Percentiles rank a stretch among this genome's conserved stretches.
Evolutionary conservation across 2,113 vertebrate genomes (phyloP).

Genomic region (Myotis yumanensis): DNA sequence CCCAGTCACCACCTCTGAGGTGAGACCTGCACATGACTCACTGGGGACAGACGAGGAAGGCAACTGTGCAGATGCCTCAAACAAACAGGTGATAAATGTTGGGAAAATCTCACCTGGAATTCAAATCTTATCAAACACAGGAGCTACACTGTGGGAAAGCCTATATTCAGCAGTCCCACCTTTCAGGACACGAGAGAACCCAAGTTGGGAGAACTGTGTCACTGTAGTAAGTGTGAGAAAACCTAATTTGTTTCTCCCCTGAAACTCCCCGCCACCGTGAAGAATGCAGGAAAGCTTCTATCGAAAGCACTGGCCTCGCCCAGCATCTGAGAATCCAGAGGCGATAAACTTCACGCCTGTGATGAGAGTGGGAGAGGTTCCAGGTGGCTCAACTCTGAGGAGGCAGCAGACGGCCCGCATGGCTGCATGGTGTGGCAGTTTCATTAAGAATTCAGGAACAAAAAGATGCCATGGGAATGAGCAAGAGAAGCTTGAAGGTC

Average conservation of each 20-base stretch:
- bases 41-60: not conserved
- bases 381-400: not conserved
- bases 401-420: not conserved
- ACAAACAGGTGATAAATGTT: not conserved
- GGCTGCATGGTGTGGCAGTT: not conserved
- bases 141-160: not conserved
- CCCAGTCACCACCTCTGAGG: not conserved
- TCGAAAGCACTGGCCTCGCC: not conserved
- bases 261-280: not conserved
- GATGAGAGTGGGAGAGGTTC: not conserved
- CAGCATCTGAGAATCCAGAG: not conserved
- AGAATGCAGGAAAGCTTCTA: not conserved
- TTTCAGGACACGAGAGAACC: not conserved
- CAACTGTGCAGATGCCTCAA: not conserved
- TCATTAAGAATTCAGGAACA: not conserved
- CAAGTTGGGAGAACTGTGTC: not conserved
- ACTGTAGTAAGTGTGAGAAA: not conserved
- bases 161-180: not conserved
- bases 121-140: not conserved
- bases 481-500: not conserved
- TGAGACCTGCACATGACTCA: not conserved
- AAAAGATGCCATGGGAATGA: not conserved
- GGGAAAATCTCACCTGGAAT: not conserved
- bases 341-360: not conserved
- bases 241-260: not conserved